Evolutionary conservation across 2,888 invertebrate genomes (phyloP), one percentile per base, ranked within the genome.

Genomic region (Allygus modestus): DNA sequence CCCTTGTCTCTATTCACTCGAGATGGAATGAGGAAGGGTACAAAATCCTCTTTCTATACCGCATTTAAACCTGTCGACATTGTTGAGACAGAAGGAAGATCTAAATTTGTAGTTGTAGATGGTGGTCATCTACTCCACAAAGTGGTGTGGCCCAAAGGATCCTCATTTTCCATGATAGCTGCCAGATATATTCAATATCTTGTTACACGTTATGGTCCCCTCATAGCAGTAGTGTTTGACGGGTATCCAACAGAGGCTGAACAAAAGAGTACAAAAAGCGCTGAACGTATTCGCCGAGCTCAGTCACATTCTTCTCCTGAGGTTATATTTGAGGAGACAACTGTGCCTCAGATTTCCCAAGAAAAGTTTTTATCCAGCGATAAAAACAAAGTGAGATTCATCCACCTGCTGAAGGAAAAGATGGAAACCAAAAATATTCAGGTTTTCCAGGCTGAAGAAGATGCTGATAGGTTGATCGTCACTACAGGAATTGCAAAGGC

Each of bases 171-270:
- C 11, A 46, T 58, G 7, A 87, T 88, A 65, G 86, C 84, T 73
- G 81, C 86, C n/a, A 86, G 86, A 58, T 89, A 88, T 83, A 86
- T 88, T 43, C 69, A 51, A 43, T 88, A 87, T 84, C 81, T 89
- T 20, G 83, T 79, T 71, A 85, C n/a, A 28, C 85, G 88, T 84
- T 89, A 81, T 85, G 87, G 85, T 79, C 51, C 73, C 23, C 85
- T 85, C 20, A 75, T 84, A 43, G 46, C 84, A 17, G 85, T 88
- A 33, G 86, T 89, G 71, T 88, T 84, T 88, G 88, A 84, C 88
- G 87, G 33, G 88, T 88, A 84, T 84, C 86, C 54, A 82, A 83
- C 43, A 58, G 51, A 43, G 51, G 9, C 28, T 61, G 61, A 73
- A 82, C 12, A 86, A 86, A 12, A 83, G 77, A 46, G 43, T 43